Evolutionary conservation across 2,888 invertebrate genomes (phyloP).

Genomic region (Tillus elongatus): DNA sequence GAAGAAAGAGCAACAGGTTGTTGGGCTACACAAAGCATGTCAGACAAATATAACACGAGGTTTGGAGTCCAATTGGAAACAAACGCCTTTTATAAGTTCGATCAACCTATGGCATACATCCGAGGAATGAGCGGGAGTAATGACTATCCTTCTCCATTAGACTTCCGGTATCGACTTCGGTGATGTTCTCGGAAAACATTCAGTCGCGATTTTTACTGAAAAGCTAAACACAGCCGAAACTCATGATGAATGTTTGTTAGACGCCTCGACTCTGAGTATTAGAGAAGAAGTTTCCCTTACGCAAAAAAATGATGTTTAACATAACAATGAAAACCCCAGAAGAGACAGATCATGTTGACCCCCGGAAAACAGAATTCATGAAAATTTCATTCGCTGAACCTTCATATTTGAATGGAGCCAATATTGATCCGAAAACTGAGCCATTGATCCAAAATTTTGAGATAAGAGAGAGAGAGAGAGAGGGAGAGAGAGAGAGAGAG

Average conservation of each 20-base stretch:
- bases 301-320: neutral
- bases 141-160: slow-evolving; percentile 24
- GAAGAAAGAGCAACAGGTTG: slow-evolving; percentile 18
- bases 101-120: slow-evolving; percentile 17
- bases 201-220: slow-evolving; percentile 20
- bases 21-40: slow-evolving; percentile 24
- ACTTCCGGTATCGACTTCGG: slow-evolving; percentile 20
- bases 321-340: neutral
- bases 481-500: no score
- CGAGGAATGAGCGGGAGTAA: slow-evolving; percentile 24
- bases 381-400: neutral
- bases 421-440: neutral
- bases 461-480: no score
- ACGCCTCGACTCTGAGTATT: neutral
- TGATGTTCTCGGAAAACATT: slow-evolving; percentile 28
- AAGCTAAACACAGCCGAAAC: slow-evolving; percentile 12
- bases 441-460: neutral
- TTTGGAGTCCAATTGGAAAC: slow-evolving; percentile 6
- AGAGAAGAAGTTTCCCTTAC: slow-evolving; percentile 6
- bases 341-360: neutral
- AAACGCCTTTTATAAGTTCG: neutral
- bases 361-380: neutral
- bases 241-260: slow-evolving; percentile 5
- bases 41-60: slow-evolving; percentile 23
- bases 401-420: no score